phyloP scores from a whole-genome alignment of 2,888 invertebrate species.

The Melinaea menophilus region DNA sequence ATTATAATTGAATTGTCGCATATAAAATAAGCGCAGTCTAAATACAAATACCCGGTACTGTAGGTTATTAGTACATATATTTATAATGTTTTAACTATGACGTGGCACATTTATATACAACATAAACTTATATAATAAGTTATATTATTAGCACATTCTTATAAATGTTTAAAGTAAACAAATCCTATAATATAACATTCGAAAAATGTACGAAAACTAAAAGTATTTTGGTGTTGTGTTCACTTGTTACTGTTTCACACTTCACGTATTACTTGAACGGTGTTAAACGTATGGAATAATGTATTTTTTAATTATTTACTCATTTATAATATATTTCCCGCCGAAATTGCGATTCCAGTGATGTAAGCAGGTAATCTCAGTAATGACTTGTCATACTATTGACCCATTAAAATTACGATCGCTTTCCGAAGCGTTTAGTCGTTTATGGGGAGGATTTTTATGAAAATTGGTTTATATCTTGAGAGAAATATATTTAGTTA shows the following conservation, averaged over 20 bases:
- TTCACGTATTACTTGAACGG: not conserved
- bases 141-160: not conserved
- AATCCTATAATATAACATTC: not conserved
- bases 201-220: not conserved
- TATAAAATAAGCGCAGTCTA: too few species aligned
- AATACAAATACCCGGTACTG: too few species aligned
- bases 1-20: too few species aligned
- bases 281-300: not conserved
- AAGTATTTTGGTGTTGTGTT: not conserved
- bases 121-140: too few species aligned
- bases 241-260: conserved; percentile 3
- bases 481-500: conserved; percentile 17
- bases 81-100: too few species aligned
- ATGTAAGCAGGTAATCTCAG: conserved; percentile 61
- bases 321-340: conserved; percentile 53
- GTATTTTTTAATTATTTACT: conserved; percentile 1
- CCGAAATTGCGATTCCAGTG: conserved; percentile 62
- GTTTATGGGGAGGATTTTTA: conserved; percentile 1
- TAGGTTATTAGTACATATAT: too few species aligned
- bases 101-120: too few species aligned
- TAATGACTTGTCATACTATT: conserved; percentile 55
- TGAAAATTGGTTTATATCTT: conserved; percentile 3
- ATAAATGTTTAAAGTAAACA: conserved; percentile 4
- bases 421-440: conserved; percentile 30
- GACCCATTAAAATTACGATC: conserved; percentile 58